Percentiles rank a stretch among this genome's conserved stretches.
These are phyloP conservation scores for Epinephelus awoara DNA, from an alignment of 2,797 vertebrate genomes.

Conservation along the genomic window DNA sequence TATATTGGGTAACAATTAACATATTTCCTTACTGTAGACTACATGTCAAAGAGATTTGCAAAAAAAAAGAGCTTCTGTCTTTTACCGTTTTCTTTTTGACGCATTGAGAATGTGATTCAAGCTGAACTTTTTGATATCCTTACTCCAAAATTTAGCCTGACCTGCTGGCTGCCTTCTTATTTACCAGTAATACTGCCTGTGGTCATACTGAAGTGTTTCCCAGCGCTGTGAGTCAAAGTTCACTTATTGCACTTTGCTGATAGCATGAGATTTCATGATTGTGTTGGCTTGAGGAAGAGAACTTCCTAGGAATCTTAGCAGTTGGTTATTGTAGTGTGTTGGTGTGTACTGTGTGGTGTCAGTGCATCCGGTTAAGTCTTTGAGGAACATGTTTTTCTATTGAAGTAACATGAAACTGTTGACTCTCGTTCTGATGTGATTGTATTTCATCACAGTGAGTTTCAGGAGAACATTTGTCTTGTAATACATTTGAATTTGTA, in stretches of 20 bases:
- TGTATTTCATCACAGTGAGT: not conserved
- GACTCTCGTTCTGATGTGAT: not conserved
- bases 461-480: not conserved
- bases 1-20: not conserved
- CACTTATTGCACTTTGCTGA: constrained; percentile 3
- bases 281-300: not conserved
- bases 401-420: not conserved
- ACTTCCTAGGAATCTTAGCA: constrained; percentile 36
- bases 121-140: not conserved
- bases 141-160: not conserved
- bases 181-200: constrained; percentile 3
- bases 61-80: not conserved
- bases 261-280: not conserved
- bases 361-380: not conserved
- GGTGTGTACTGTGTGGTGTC: not conserved
- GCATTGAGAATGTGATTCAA: not conserved
- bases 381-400: not conserved
- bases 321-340: not conserved
- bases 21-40: not conserved
- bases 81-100: not conserved
- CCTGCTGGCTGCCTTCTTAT: not conserved
- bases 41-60: constrained; percentile 1
- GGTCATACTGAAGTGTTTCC: constrained; percentile 22
- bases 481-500: too few species aligned
- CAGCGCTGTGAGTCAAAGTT: constrained; percentile 17